Percentiles rank a stretch among this genome's conserved stretches.
Evolutionary conservation across 1,140 invertebrate genomes (phyloP).

Genomic region (Triops longicaudatus): DNA sequence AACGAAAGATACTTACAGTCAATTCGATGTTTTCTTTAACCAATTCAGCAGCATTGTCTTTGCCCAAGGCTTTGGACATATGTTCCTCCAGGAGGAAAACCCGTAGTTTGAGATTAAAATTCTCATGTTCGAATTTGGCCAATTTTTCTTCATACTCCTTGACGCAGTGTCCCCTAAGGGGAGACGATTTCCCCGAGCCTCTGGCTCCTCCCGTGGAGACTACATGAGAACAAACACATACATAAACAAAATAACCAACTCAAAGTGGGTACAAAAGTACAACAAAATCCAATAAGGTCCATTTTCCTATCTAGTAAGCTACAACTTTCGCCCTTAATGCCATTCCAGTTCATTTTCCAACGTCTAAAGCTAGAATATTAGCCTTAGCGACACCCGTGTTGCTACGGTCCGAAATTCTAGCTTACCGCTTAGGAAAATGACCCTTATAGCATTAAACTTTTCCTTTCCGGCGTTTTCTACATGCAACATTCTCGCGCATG

Average conservation of each 20-base stretch:
- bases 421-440: too few relatives aligned
- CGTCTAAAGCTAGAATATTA: too few relatives aligned
- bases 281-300: too few relatives aligned
- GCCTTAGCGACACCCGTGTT: too few relatives aligned
- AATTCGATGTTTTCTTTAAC: slow-evolving; percentile 67
- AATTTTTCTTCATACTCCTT: slow-evolving; percentile 86
- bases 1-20: slow-evolving; percentile 47
- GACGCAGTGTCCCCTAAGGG: slow-evolving; percentile 58
- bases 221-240: not conserved
- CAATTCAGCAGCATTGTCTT: slow-evolving; percentile 50
- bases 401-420: too few relatives aligned
- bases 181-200: slow-evolving; percentile 38
- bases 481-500: too few relatives aligned
- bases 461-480: too few relatives aligned
- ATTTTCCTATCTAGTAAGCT: too few relatives aligned
- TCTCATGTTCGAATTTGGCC: slow-evolving; percentile 71
- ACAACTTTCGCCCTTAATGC: too few relatives aligned
- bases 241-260: not conserved
- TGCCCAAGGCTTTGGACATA: slow-evolving; percentile 52
- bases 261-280: too few relatives aligned
- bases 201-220: not conserved
- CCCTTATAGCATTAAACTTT: too few relatives aligned
- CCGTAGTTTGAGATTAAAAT: slow-evolving; percentile 80
- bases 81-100: slow-evolving; percentile 86
- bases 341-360: too few relatives aligned